Percentiles rank a stretch among this genome's conserved stretches.
These are phyloP conservation scores for Cyrtodaria siliqua DNA, from an alignment of 2,888 invertebrate genomes.

Conservation along the genomic window DNA sequence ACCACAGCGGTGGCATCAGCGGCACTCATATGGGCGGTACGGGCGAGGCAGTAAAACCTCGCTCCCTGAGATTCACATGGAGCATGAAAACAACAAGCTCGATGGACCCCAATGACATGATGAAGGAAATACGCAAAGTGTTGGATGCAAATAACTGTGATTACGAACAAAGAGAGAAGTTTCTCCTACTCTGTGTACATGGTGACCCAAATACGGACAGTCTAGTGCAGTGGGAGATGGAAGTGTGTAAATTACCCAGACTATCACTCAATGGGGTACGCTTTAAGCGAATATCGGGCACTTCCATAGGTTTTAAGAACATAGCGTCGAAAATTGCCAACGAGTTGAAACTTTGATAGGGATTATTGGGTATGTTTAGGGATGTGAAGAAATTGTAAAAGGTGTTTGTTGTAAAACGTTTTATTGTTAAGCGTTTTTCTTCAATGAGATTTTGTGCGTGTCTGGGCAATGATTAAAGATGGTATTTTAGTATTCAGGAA, in stretches of 20 bases:
- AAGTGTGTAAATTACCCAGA: conserved; percentile 97
- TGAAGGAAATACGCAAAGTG: conserved; percentile 98
- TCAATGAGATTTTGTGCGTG: too few relatives aligned
- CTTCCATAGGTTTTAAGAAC: conserved; percentile 99
- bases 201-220: conserved; percentile 99
- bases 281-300: conserved; percentile 89
- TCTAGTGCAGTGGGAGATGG: conserved; percentile 93
- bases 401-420: too few relatives aligned
- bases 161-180: conserved; percentile 99
- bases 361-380: too few relatives aligned
- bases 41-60: conserved; percentile 84
- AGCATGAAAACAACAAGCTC: conserved; percentile 99
- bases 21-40: conserved; percentile 42
- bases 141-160: conserved; percentile 99
- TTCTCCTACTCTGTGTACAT: conserved; percentile 98
- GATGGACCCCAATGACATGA: conserved; percentile 99
- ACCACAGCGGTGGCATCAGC: conserved; percentile 27
- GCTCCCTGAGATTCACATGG: conserved; percentile 99
- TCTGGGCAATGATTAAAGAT: too few relatives aligned
- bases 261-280: conserved; percentile 99
- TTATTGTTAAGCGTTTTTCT: too few relatives aligned
- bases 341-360: conserved; percentile 95
- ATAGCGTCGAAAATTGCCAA: conserved; percentile 99
- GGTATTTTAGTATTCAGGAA: too few relatives aligned
- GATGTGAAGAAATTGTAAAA: too few relatives aligned